Base-by-base conservation (phyloP, 2,888 invertebrate genomes). In the Oligia fasciuncula region DNA sequence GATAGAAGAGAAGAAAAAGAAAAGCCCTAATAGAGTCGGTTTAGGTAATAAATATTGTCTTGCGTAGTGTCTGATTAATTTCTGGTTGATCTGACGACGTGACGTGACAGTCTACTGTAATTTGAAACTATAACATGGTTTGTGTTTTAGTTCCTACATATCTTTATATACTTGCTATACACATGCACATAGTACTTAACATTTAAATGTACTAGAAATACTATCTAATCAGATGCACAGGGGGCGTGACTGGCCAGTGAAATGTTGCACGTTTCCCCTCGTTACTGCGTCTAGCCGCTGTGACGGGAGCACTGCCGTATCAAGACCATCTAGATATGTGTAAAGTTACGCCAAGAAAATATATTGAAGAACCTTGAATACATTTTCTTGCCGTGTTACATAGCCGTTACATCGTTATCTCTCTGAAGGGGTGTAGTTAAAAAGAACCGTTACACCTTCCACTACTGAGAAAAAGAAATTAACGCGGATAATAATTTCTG, bases 201-300 rank as follows among this genome's bases (percentile, higher is more conserved):
- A 80, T 77, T 71, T 67, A 70, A 83, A 83, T 65, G 67, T 66
- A 77, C 87, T 87, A 77, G 77, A 87, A 87, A 85, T 73, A 67
- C 70, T 80, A 80, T 79, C 76, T 88, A 84, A 90, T 89, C 86
- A 81, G 87, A 88, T 88, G 70, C 51, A 29, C n/a, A 63, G 54
- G 65, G 69, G 89, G 89, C 87, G 89, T 87, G 65, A 23, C 69
- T 81, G 29, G 54, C 81, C 83, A 85, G 91, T 94, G 92, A 95
- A 92, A 93, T 94, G 93, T 94, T 80, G 92, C 89, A 54, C 70
- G 88, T 90, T 94, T 95, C 94, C 94, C 93, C 91, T 94, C 88
- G 94, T 95, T 95, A 95, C 91, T 82, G 91, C 88, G 90, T 89
- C 93, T 93, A 94, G 93, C 93, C 94, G 94, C 95, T 93, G 96